Base-by-base conservation (phyloP, 2,797 vertebrate species). In the Natrix natrix region DNA sequence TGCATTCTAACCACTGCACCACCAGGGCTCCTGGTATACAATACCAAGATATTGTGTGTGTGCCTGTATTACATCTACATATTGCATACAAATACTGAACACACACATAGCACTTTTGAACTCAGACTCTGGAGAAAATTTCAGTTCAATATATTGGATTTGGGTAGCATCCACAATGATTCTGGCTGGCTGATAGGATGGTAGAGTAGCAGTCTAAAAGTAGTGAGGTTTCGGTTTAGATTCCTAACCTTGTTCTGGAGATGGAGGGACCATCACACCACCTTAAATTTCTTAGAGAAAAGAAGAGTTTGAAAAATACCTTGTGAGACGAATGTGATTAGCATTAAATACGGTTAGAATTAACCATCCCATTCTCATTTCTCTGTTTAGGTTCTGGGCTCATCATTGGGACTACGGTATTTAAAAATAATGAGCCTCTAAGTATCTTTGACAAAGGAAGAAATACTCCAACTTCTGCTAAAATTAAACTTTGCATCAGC, bases 401-500 rank as follows among this genome's bases (percentile, higher is more conserved):
- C n/a, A 61, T 91, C 37, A 32, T 28, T 28, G 8, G 55, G 22
- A 7, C n/a, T 60, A 37, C 32, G 32, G 32, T 37, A 43, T 91
- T 63, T 89, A 78, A 88, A 91, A 91, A 61, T 63, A 83, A 91
- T 83, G 66, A 91, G n/a, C 26, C 59, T 22, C 43, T 56, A 37
- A 86, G 56, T 74, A 61, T 52, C 28, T 83, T 91, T 91, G 22
- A 89, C 43, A 88, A 78, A 91, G 52, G 16, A 83, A 52, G 37
- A 13, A 60, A 59, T 37, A 37, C 54, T 63, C 24, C 22, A 24
- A 32, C 59, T 24, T 74, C 90, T 89, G 52, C 90, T 93, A 83
- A 91, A 93, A 91, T 91, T 63, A 91, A 86, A 91, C 57, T 93
- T 89, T 57, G 26, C 63, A 91, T 91, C 87, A 86, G 69, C 87